A percentile compares a stretch with the other conserved stretches of the same genome.
Conservation (phyloP, 2,113 vertebrate genomes). For the Acanthochromis polyacanthus region DNA sequence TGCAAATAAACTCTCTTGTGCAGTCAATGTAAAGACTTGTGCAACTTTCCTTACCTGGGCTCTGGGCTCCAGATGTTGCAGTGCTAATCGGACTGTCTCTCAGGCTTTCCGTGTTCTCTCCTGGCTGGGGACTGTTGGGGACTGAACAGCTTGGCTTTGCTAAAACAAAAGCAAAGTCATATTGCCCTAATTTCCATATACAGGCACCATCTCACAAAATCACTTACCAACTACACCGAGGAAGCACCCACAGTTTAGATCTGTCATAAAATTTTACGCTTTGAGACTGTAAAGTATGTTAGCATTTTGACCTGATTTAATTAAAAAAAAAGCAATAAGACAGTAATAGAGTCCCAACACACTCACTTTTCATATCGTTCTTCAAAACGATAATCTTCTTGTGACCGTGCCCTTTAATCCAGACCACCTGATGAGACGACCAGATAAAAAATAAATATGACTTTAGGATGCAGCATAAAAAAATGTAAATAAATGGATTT, state of each 20-base stretch:
- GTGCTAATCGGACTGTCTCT: conserved; percentile 68
- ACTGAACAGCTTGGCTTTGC: conserved; percentile 72
- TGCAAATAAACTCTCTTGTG: too few species aligned
- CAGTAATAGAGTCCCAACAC: background rate
- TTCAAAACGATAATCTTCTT: conserved; percentile 99
- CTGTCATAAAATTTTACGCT: too few species aligned
- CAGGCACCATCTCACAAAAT: background rate
- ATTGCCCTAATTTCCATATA: background rate
- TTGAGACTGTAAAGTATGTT: too few species aligned
- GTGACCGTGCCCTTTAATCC: conserved; percentile 98
- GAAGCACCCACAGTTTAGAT: too few species aligned
- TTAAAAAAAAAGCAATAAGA: background rate
- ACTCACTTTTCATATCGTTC: conserved; percentile 98
- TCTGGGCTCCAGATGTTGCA: conserved; percentile 53
- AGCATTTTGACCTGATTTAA: background rate
- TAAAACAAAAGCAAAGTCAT: conserved; percentile 39
- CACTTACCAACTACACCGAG: too few species aligned
- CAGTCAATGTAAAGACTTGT: background rate
- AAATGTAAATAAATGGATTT: too few species aligned
- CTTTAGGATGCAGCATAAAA: background rate
- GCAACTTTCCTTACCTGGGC: conserved; percentile 61
- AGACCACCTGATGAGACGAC: conserved; percentile 89
- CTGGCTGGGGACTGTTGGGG: conserved; percentile 70
- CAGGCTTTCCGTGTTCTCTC: conserved; percentile 49
- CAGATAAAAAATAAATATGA: background rate